Evolutionary conservation across 2,113 vertebrate genomes (phyloP).

Genomic region (Eulacestoma nigropectus): DNA sequence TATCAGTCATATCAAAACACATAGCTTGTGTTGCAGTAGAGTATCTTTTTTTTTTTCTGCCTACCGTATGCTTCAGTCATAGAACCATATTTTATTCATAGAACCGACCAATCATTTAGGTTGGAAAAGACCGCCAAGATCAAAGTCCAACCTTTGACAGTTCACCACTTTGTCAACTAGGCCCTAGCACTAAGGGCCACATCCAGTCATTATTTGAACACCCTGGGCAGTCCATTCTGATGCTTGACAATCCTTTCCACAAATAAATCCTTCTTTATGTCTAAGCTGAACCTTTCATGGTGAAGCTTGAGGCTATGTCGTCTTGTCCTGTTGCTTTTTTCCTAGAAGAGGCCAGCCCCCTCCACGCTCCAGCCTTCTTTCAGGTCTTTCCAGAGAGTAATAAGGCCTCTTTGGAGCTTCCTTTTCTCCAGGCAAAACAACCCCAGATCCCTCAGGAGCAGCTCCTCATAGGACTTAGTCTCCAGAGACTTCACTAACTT

Average conservation of each 20-base stretch:
- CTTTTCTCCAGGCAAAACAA: background rate
- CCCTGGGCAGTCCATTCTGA: background rate
- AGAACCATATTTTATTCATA: background rate
- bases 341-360: accelerated
- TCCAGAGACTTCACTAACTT: background rate
- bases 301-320: background rate
- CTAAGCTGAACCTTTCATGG: background rate
- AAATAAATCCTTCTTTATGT: background rate
- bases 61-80: background rate
- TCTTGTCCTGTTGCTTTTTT: background rate
- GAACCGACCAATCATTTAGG: background rate
- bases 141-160: background rate
- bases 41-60: background rate
- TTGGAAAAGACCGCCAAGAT: background rate
- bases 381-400: no score
- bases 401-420: background rate
- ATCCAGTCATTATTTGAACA: background rate
- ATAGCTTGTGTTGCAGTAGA: background rate
- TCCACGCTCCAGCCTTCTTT: background rate
- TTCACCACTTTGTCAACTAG: background rate
- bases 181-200: no score
- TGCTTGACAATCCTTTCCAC: background rate
- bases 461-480: background rate
- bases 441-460: background rate
- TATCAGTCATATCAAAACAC: background rate